A percentile compares a stretch with the other conserved stretches of the same genome.
These are phyloP conservation scores for Coranthus polyacanthus DNA, from an alignment of 2,797 vertebrate genomes.

Conservation along the genomic window DNA sequence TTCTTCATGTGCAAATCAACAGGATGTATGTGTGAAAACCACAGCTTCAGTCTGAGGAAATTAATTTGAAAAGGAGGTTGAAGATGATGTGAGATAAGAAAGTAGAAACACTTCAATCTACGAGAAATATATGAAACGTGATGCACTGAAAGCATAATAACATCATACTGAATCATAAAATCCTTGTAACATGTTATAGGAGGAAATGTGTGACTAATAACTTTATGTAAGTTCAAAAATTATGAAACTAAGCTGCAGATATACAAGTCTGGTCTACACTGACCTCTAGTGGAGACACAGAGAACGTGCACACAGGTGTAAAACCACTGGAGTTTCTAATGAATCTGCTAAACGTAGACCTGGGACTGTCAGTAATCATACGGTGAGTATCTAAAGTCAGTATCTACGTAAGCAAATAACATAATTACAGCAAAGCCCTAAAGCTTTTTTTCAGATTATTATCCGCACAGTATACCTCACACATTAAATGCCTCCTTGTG, in stretches of 20 bases:
- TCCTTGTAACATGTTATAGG: constrained; percentile 2
- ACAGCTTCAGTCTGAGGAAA: not conserved
- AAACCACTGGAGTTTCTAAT: too few species aligned
- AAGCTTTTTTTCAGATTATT: not conserved
- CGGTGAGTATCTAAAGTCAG: not conserved
- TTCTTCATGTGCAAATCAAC: not conserved
- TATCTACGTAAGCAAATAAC: not conserved
- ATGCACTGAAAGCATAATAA: not conserved
- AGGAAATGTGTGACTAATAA: constrained; percentile 52
- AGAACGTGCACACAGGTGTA: not conserved
- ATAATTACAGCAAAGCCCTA: not conserved
- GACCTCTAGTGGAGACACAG: constrained; percentile 61
- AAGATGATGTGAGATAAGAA: not conserved
- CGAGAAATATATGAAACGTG: not conserved
- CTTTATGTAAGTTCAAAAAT: constrained; percentile 64
- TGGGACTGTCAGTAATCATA: not conserved
- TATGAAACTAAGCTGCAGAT: constrained; percentile 52
- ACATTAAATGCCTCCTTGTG: constrained; percentile 35
- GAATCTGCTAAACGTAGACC: not conserved
- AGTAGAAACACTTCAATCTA: not conserved
- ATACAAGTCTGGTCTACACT: constrained; percentile 14
- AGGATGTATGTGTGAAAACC: constrained; percentile 23
- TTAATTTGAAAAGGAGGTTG: not conserved
- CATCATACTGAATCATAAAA: constrained; percentile 9
- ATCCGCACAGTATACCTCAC: not conserved